Base-by-base conservation (phyloP, 2,888 invertebrate genomes). In the Alloscopus bannaensis region DNA sequence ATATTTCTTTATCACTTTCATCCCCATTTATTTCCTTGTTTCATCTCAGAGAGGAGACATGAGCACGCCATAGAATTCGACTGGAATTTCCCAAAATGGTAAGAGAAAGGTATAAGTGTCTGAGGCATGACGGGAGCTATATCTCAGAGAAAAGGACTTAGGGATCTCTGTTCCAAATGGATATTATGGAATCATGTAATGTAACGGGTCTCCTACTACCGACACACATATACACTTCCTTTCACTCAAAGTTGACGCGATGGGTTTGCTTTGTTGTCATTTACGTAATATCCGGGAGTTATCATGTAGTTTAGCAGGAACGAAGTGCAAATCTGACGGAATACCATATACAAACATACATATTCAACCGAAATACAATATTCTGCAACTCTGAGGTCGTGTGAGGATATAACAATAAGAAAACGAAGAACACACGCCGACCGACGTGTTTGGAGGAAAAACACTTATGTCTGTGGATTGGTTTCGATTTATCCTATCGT, bases 241-340 rank as follows among this genome's bases (percentile, higher is more conserved):
- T 52, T 52, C 47, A 52, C 52, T 52, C 24, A 22, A 6, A 24
- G 52, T 52, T 22, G 52, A 52, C 52, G 52, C 24, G 47, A 18
- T 8, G 47, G 47, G 11, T 47, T 47, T 3, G 22, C 16, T 24
- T 52, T 24, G 22, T 20, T 52, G 52, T 18, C 52, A 52, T 22
- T 59, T 31, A 31, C 59, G 31, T 28, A 31, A 59, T 59, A 31
- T 57, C 57, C n/a, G 59, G 59, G 18, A 6, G 59, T 59, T 59
- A 59, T 59, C 29, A 59, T 29, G 1, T 31, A 18, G 29, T 59
- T 31, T 31, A 36, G 18, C 59, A 59, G 59, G 59, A 59, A 59
- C 31, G 20, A 20, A 59, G n/a, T n/a, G 18, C 28, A 64, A 64
- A 64, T 64, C 64, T 47, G 64, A 64, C 13, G n/a, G 47, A 47